A percentile compares a stretch with the other conserved stretches of the same genome.
Conservation (phyloP, 2,888 invertebrate species). For the Zhuqinia jingwanae region DNA sequence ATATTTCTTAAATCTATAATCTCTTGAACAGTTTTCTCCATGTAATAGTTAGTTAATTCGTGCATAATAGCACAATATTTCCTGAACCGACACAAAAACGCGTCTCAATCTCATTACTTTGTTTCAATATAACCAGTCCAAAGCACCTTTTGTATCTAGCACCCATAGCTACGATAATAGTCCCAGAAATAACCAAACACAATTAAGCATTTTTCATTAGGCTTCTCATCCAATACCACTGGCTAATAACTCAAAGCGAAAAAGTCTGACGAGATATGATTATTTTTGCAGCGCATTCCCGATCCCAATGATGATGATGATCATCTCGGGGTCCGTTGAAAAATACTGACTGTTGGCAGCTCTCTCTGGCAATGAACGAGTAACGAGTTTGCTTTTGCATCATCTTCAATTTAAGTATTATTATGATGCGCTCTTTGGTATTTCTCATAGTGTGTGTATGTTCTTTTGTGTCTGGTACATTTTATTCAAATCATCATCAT, state of each 20-base stretch:
- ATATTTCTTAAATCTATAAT: too few species aligned
- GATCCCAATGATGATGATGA: conserved; percentile 21
- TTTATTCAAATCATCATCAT: conserved; percentile 46
- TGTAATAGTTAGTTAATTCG: too few species aligned
- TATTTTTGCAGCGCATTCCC: conserved; percentile 14
- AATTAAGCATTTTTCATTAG: too few species aligned
- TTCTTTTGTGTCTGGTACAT: neutral
- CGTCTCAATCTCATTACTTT: too few species aligned
- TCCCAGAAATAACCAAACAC: too few species aligned
- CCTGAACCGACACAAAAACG: too few species aligned
- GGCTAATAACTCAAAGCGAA: neutral
- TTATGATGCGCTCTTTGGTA: conserved; percentile 23
- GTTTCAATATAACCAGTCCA: too few species aligned
- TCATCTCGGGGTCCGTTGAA: conserved; percentile 44
- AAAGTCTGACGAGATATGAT: conserved; percentile 6
- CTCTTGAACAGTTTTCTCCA: too few species aligned
- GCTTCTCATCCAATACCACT: too few species aligned
- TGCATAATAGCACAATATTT: too few species aligned
- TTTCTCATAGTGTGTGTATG: neutral
- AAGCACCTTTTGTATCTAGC: neutral
- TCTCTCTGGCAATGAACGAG: conserved; percentile 54
- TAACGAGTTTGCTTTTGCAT: conserved; percentile 56
- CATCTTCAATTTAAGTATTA: conserved; percentile 18
- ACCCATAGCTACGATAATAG: too few species aligned
- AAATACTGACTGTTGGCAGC: conserved; percentile 51